Base-by-base conservation (phyloP, 2,113 vertebrate genomes). In the Meleagris gallopavo region DNA sequence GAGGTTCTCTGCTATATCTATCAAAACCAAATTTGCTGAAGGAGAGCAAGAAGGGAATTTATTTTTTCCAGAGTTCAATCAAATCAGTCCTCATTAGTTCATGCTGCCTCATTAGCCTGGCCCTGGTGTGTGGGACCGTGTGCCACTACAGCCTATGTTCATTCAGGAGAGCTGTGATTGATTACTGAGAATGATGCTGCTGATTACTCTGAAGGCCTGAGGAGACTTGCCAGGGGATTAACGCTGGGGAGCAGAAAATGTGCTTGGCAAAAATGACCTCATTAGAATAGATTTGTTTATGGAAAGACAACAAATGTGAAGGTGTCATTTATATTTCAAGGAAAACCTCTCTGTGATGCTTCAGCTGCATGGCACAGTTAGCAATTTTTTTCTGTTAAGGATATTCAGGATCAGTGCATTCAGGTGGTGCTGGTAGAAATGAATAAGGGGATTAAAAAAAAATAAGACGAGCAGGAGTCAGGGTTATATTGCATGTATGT, bases 201-300 rank as follows among this genome's bases (percentile, higher is more conserved):
- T 76, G 89, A 60, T 75, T 70, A 36, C 40, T 67, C 36, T 4
- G 2, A 66, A 25, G 17, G 61, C 77, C 66, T 78, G 30, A 92
- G 46, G 43, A 86, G 67, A 88, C 75, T 73, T 88, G 86, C 79
- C 82, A 45, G 29, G 50, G 30, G 15, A 64, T 91, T 89, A 78
- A 58, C 41, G 30, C 10, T 45, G 22, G 73, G 76, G 84, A 80
- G 66, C 36, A 91, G 81, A 96, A 81, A 74, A 66, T 66, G 41
- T 20, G 78, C 15, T 52, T 84, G 81, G 70, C 70, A 71, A 17
- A 43, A 74, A 61, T 19, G 1, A 58, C 67, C 70, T 93, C 70
- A 84, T 78, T 82, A 43, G 46, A 66, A 75, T 48, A 78, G 41
- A 58, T 74, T 84, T 83, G 58, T 45, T 87, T 77, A 38, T 60